These are phyloP conservation scores for Platycheirus rosarum DNA, from an alignment of 2,888 invertebrate genomes.

Conservation along the genomic window DNA sequence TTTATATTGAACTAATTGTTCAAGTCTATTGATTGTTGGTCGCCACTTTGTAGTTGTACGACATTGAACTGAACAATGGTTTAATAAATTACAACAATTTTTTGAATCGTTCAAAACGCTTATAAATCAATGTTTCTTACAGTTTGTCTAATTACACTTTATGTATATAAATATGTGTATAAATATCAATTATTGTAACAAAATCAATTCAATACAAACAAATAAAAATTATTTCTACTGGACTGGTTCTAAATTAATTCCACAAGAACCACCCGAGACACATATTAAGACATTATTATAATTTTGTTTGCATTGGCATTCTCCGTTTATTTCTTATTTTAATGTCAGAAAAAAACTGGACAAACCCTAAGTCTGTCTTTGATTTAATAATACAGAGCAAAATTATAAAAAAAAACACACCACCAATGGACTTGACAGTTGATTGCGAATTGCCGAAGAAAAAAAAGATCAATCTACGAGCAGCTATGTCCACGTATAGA, in stretches of 20 bases:
- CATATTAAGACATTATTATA: conserved; percentile 35
- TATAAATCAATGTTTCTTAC: neutral
- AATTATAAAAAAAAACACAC: conserved; percentile 5
- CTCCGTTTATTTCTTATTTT: conserved; percentile 43
- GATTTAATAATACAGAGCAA: too few relatives aligned
- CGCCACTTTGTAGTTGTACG: neutral
- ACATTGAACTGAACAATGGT: neutral
- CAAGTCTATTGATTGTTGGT: too few relatives aligned
- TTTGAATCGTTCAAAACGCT: neutral
- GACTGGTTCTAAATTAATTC: conserved; percentile 62
- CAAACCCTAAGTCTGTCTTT: conserved; percentile 34
- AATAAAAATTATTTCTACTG: conserved; percentile 23
- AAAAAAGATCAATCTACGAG: conserved; percentile 38
- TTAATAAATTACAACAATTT: neutral
- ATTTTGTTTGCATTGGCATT: conserved; percentile 37
- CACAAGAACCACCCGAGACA: conserved; percentile 13
- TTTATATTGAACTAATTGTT: too few relatives aligned
- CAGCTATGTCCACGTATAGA: conserved; percentile 5
- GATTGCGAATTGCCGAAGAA: conserved; percentile 45
- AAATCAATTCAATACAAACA: neutral
- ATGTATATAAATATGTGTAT: too few relatives aligned
- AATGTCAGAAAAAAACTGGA: conserved; percentile 17
- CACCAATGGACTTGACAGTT: conserved; percentile 61
- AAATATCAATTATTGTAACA: too few relatives aligned
- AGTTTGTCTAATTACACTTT: conserved; percentile 5